Evolutionary conservation across 2,888 invertebrate species (phyloP), one percentile per base, ranked within the genome.

Genomic region (Chelonus formosanus): DNA sequence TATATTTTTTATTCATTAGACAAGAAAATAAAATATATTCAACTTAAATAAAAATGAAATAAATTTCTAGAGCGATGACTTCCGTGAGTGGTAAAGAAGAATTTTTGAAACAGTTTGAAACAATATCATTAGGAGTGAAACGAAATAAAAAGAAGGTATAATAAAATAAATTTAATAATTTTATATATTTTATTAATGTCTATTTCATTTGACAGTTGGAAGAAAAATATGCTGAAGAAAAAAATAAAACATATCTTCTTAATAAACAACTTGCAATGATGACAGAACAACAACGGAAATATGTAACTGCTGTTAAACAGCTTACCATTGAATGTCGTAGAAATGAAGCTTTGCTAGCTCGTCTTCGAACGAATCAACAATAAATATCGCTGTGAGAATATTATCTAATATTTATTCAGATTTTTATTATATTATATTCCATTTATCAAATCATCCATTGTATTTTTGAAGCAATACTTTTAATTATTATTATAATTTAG

Each of bases 71-170:
- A 20, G 20, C 20, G 20, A 20, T 20, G 20, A 20, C 20, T 92
- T 92, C 93, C 6, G 85, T 88, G 4, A 89, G 90, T 71, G 91
- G 92, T 35, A 91, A 93, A 75, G 95, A 95, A 77, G 94, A 97
- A 80, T 97, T 97, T 82, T 88, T 97, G 78, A 89, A 91, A 67
- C 96, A 98, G 83, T 92, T 98, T 78, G 94, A 96, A 80, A 89
- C 90, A 10, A 96, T 97, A 78, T 92, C 96, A 3, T 93, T 93
- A 40, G 94, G 95, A 76, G 92, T 97, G n/a, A 91, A 92, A 79
- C 92, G 92, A 78, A 95, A 94, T 45, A 92, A 93, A 76, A 86
- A 87, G 44, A 96, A 94, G 86, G 92, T 94, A 64, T 31, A 10
- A 32, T 5, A 34, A 10, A 36, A 7, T 58, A 10, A 10, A 57